These are phyloP conservation scores for Pristionchus mayeri DNA, from an alignment of 2,888 invertebrate genomes.

Conservation along the genomic window DNA sequence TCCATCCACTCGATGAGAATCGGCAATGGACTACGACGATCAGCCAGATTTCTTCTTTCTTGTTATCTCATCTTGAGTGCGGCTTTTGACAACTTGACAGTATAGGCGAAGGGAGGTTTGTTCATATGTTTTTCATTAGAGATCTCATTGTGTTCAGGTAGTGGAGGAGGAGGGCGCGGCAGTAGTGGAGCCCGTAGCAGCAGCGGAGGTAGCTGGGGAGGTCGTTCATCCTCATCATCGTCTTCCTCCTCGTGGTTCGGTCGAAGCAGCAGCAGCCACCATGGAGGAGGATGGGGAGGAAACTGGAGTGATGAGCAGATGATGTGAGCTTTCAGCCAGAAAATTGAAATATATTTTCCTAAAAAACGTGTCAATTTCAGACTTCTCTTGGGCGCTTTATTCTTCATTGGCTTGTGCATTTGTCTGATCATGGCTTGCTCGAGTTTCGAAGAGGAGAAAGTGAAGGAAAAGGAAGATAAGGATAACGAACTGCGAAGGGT, in stretches of 20 bases:
- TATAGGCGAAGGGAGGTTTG: background rate
- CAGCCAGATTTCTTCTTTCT: background rate
- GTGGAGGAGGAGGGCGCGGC: background rate
- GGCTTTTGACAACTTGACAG: background rate
- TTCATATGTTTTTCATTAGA: background rate
- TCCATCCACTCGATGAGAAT: no score
- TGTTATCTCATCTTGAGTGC: background rate
- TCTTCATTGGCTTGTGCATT: background rate
- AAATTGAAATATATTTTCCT: no score
- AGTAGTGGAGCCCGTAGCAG: background rate
- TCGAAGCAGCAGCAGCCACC: background rate
- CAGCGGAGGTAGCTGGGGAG: background rate
- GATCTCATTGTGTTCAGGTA: constrained; percentile 1
- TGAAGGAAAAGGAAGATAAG: background rate
- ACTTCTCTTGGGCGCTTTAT: background rate
- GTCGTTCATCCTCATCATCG: background rate
- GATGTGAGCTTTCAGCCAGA: no score
- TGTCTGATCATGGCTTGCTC: background rate
- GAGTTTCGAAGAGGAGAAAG: background rate
- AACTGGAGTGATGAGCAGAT: no score
- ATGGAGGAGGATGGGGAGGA: background rate
- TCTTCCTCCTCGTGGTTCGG: background rate
- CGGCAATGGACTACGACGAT: background rate
- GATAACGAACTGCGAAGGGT: background rate
- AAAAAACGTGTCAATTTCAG: no score